These are phyloP conservation scores for Mesocricetus auratus DNA, from an alignment of 2,113 vertebrate species.

Conservation along the genomic window DNA sequence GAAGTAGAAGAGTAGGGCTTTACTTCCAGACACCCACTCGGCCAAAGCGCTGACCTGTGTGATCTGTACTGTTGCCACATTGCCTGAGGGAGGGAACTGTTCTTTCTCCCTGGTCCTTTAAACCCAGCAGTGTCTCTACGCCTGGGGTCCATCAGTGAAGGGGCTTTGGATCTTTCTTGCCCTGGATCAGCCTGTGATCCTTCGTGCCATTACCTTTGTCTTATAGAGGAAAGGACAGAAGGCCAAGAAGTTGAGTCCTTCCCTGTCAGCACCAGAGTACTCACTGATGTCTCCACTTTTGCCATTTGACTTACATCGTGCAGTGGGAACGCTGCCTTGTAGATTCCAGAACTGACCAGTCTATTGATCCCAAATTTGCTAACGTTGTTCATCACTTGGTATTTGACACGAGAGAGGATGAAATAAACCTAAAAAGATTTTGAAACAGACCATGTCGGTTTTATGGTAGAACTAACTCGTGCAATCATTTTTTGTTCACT, in stretches of 20 bases:
- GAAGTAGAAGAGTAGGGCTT: neutral
- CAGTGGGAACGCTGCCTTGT: constrained; percentile 96
- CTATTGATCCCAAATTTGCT: constrained; percentile 96
- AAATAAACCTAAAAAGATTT: constrained; percentile 90
- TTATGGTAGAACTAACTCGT: neutral
- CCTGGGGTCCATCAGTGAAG: neutral
- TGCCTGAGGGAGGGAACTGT: neutral
- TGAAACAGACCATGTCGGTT: neutral
- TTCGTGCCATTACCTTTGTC: neutral
- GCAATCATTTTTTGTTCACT: neutral
- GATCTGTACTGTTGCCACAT: neutral
- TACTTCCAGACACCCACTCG: accelerated
- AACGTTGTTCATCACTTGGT: constrained; percentile 88
- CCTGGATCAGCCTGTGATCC: neutral
- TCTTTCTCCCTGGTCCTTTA: neutral
- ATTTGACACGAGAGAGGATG: constrained; percentile 93
- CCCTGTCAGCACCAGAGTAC: neutral
- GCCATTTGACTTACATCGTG: constrained; percentile 93
- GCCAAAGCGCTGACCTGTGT: neutral
- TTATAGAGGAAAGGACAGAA: neutral
- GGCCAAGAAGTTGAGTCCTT: neutral
- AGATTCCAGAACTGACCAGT: constrained; percentile 92
- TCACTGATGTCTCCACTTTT: neutral
- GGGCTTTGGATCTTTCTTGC: neutral
- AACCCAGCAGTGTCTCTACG: neutral